Evolutionary conservation across 92 coral and sea anemone species (phyloP).

Genomic region (Hydrozoanthus gracilis): DNA sequence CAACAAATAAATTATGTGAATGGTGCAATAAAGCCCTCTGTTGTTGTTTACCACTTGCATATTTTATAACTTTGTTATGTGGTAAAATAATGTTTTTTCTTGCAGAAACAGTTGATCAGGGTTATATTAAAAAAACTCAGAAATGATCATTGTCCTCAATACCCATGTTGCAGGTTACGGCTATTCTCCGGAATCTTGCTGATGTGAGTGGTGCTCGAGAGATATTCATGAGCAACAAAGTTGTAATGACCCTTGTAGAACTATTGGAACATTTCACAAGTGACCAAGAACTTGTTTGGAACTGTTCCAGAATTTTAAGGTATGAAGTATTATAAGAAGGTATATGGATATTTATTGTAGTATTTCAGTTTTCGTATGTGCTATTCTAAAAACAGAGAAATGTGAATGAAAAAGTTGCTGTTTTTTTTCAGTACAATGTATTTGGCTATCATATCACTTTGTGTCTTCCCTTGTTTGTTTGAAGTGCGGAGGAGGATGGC

Average conservation of each 20-base stretch:
- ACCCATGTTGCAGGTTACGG: conserved; percentile 73
- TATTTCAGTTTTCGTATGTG: no score
- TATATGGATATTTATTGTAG: background rate
- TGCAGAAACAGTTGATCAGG: background rate
- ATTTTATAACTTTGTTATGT: no score
- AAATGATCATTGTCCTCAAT: background rate
- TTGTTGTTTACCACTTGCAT: no score
- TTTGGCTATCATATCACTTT: no score
- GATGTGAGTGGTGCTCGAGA: conserved; percentile 91
- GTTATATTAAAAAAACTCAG: background rate
- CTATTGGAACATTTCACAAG: conserved; percentile 74
- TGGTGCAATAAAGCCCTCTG: no score
- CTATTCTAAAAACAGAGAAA: no score
- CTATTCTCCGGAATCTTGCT: conserved; percentile 88
- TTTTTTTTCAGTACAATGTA: no score
- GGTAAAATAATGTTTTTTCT: no score
- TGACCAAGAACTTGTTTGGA: conserved; percentile 92
- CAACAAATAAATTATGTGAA: no score
- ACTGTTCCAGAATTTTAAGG: conserved; percentile 93
- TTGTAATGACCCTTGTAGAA: conserved; percentile 69
- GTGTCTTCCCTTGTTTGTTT: no score
- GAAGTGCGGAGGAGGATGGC: no score
- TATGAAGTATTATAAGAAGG: conserved; percentile 2
- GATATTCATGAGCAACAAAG: conserved; percentile 67
- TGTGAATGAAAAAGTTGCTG: no score